Base-by-base conservation (phyloP, 2,113 vertebrate species). In the Hemibates koningsi region DNA sequence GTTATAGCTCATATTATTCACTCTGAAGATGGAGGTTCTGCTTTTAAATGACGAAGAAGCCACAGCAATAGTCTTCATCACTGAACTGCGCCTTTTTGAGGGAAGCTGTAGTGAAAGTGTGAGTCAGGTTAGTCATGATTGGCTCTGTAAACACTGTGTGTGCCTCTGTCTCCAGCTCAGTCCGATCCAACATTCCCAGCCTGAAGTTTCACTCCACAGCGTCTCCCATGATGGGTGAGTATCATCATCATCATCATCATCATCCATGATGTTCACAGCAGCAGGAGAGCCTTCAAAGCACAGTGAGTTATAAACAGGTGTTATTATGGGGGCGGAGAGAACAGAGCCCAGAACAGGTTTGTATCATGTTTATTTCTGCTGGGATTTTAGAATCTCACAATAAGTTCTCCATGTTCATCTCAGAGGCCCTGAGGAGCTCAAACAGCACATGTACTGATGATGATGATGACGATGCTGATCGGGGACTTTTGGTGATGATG, bases 141-240 rank as follows among this genome's bases (percentile, higher is more conserved):
- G 38, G 13, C 63, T 68, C 43, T 45, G n/a, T 73, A 73, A 24
- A 36, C 14, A 12, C 52, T 63, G 32, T 66, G 54, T 16, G 14
- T 19, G 19, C 5, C 24, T 50, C 2, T 86, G 17, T 53, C 43
- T 76, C 52, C 86, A 95, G 94, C 10, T 41, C 88, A 16, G 4
- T 84, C 36, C 36, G 85, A 6, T 83, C 92, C 52, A 50, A 24
- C 3, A 5, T 94, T 80, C 95, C 95, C 71, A 73, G 48, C 0
- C 9, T 94, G 78, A 93, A 90, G 32, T 59, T 98, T 79, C 97
- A 97, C 87, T 3, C 85, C 21, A 91, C 95, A 19, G 80, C 91
- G 36, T 86, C 92, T 89, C 84, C 91, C 0, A 97, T 97, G 11
- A 98, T 98, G 98, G 93, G 94, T 95, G 84, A 93, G 93, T 90